Evolutionary conservation across 2,797 vertebrate species (phyloP).

Genomic region (Iguana delicatissima): DNA sequence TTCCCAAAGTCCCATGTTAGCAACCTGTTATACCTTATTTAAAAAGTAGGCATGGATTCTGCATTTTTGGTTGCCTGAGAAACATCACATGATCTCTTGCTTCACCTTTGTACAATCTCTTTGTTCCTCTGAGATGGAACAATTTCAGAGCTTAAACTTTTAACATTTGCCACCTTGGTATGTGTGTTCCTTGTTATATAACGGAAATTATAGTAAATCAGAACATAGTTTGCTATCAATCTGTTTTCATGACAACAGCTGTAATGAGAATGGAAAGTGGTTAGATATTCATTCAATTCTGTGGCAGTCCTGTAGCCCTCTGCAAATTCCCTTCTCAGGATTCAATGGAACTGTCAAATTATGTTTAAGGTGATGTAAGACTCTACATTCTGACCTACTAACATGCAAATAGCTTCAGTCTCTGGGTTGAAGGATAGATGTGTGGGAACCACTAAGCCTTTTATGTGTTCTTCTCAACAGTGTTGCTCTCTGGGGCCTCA

Average conservation of each 20-base stretch:
- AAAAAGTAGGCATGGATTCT: neutral
- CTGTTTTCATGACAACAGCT: constrained; percentile 42
- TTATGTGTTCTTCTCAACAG: constrained; percentile 29
- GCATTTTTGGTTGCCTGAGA: neutral
- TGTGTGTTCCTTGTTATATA: constrained; percentile 17
- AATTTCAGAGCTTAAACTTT: constrained; percentile 10
- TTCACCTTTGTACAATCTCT: constrained; percentile 16
- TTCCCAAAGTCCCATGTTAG: neutral
- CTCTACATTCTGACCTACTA: neutral
- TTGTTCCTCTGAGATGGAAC: constrained; percentile 41
- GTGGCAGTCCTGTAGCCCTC: constrained; percentile 33
- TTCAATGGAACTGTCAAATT: constrained; percentile 17
- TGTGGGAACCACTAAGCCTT: neutral
- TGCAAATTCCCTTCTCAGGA: constrained; percentile 35
- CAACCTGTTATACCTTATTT: neutral
- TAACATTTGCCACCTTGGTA: constrained; percentile 35
- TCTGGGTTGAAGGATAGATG: constrained; percentile 29
- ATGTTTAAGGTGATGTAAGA: constrained; percentile 19
- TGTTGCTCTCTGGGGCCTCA: constrained; percentile 52
- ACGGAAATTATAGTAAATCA: constrained; percentile 29
- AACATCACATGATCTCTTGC: neutral
- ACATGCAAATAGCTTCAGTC: constrained; percentile 4
- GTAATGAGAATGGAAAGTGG: constrained; percentile 41
- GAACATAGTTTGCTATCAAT: constrained; percentile 39
- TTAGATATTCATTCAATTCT: constrained; percentile 53